These are phyloP conservation scores for Chaetorhynchus papuensis DNA, from an alignment of 2,113 vertebrate species.

Conservation along the genomic window DNA sequence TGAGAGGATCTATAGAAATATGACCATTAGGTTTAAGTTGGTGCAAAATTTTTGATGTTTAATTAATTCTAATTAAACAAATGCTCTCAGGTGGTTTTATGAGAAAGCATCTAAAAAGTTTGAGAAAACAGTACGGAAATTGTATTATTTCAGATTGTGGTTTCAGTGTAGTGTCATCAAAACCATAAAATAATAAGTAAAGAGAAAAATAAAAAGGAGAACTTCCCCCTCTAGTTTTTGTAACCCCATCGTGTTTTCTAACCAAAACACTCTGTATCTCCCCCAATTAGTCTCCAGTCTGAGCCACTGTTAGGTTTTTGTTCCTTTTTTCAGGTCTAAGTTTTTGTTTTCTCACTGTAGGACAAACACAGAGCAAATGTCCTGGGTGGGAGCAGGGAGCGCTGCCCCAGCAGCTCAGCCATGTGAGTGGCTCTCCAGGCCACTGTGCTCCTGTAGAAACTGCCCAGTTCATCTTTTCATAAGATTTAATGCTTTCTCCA, in stretches of 20 bases:
- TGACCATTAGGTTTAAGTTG: background rate
- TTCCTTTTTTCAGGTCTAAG: background rate
- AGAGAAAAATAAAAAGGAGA: no score
- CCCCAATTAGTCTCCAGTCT: background rate
- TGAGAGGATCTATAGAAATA: background rate
- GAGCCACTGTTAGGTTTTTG: background rate
- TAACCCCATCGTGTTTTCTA: background rate
- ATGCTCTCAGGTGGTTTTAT: background rate
- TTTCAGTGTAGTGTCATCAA: background rate
- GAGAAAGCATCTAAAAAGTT: background rate
- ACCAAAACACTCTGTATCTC: background rate
- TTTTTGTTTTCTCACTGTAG: background rate
- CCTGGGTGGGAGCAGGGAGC: background rate
- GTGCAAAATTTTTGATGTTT: background rate
- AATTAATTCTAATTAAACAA: background rate
- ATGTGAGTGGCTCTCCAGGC: rapidly evolving
- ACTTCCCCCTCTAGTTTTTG: background rate
- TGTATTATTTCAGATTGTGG: background rate
- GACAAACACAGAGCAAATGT: background rate
- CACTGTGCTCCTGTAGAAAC: background rate
- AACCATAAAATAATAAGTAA: background rate
- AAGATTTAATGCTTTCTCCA: background rate
- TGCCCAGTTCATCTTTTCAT: background rate
- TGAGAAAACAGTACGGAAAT: background rate
- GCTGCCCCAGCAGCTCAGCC: background rate